Evolutionary conservation across 35 echinoderm and acorn worm genomes (phyloP).

Genomic region (Stichopus chloronotus): DNA sequence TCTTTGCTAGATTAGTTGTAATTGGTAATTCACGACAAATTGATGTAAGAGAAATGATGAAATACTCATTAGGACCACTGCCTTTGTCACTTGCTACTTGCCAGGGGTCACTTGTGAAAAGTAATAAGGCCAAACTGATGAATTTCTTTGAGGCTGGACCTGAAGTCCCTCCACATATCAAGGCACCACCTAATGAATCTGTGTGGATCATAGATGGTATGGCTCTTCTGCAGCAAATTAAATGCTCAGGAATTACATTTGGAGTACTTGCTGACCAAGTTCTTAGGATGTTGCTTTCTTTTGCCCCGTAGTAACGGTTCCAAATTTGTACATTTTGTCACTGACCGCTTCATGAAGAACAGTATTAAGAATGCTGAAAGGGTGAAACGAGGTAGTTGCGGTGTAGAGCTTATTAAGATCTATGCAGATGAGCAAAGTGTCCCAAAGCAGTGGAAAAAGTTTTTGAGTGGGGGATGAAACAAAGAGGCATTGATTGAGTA

Average conservation of each 20-base stretch:
- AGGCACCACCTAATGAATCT: not conserved
- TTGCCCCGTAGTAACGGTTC: not conserved
- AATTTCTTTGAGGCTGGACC: slow-evolving; percentile 6
- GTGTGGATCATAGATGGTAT: slow-evolving; percentile 59
- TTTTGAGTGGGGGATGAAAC: slow-evolving; percentile 22
- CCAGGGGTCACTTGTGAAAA: slow-evolving; percentile 51
- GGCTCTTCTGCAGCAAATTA: slow-evolving; percentile 49
- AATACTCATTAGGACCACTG: slow-evolving; percentile 58
- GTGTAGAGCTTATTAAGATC: not conserved
- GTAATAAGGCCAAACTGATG: slow-evolving; percentile 51
- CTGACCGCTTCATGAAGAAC: slow-evolving; percentile 3
- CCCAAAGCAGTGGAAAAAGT: slow-evolving; percentile 56
- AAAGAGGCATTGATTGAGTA: slow-evolving; percentile 36
- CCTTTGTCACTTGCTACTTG: slow-evolving; percentile 52
- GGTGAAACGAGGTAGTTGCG: not conserved
- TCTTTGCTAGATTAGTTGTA: slow-evolving; percentile 6
- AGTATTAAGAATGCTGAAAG: slow-evolving; percentile 62
- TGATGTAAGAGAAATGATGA: slow-evolving; percentile 46
- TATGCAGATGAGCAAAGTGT: slow-evolving; percentile 10
- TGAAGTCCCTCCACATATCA: not conserved
- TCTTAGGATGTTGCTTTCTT: not conserved
- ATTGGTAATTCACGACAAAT: slow-evolving; percentile 44
- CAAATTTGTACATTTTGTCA: slow-evolving; percentile 28
- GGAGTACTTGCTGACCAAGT: slow-evolving; percentile 20
- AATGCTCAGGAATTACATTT: slow-evolving; percentile 30